A percentile compares a stretch with the other conserved stretches of the same genome.
Evolutionary conservation across 2,888 invertebrate species (phyloP).

Genomic region (Buathra laborator): DNA sequence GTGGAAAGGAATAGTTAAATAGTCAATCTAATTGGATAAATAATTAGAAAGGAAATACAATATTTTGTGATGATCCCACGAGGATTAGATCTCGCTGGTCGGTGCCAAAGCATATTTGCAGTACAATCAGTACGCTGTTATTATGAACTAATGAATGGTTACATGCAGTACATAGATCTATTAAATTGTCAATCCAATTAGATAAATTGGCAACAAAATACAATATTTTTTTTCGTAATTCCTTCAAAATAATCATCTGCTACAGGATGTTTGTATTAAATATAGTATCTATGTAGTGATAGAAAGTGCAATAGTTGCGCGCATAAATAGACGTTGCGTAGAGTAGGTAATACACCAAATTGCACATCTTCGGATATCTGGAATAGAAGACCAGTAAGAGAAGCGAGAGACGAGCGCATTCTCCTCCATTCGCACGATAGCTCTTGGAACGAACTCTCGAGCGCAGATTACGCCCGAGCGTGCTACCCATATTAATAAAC

Average conservation of each 20-base stretch:
- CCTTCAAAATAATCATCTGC: neutral
- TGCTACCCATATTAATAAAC: constrained; percentile 79
- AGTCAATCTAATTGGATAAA: too few relatives aligned
- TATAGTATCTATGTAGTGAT: neutral
- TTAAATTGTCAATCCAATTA: too few relatives aligned
- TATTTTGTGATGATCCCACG: too few relatives aligned
- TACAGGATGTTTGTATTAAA: neutral
- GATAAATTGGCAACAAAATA: too few relatives aligned
- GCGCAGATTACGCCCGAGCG: constrained; percentile 74
- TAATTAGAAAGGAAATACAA: too few relatives aligned
- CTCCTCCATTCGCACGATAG: constrained; percentile 62
- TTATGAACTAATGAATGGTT: too few relatives aligned
- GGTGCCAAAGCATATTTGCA: too few relatives aligned
- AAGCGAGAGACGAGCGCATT: constrained; percentile 36
- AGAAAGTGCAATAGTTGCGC: neutral
- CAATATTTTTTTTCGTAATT: too few relatives aligned
- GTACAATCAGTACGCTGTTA: too few relatives aligned
- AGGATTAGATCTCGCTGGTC: too few relatives aligned
- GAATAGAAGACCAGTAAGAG: constrained; percentile 17
- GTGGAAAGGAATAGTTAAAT: too few relatives aligned
- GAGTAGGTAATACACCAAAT: constrained; percentile 1
- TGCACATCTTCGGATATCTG: constrained; percentile 19
- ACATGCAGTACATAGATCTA: too few relatives aligned
- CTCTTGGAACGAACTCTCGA: constrained; percentile 63
- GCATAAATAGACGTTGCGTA: neutral